Conservation (phyloP, 2,888 invertebrate genomes). For the Apamea monoglypha region DNA sequence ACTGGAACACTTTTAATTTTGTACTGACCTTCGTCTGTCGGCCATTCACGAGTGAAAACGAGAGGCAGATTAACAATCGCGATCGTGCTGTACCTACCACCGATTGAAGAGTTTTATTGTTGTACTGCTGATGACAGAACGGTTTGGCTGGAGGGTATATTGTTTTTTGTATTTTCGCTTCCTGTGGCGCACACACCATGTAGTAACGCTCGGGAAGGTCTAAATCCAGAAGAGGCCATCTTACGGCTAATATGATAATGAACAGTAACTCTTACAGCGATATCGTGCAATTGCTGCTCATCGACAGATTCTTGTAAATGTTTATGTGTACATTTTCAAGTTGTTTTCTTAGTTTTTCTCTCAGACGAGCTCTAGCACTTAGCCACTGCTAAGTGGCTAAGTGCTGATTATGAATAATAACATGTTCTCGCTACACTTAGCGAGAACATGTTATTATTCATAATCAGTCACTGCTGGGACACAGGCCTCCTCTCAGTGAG, state of each 20-base stretch:
- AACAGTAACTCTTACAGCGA: not conserved
- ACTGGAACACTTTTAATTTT: conserved; percentile 89
- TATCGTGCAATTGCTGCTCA: not conserved
- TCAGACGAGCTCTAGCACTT: not conserved
- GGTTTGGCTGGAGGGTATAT: not conserved
- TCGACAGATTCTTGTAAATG: not conserved
- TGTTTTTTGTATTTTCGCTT: not conserved
- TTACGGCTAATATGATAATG: not conserved
- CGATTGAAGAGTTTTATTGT: conserved; percentile 79
- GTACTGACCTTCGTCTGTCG: conserved; percentile 86
- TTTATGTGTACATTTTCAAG: not conserved
- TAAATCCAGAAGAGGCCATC: no score
- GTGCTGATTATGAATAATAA: no score
- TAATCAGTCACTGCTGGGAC: no score
- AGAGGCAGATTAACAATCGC: conserved; percentile 87
- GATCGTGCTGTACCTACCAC: conserved; percentile 82
- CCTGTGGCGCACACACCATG: not conserved
- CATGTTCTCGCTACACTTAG: no score
- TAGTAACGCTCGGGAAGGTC: not conserved
- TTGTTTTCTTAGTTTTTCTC: not conserved
- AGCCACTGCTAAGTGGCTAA: no score
- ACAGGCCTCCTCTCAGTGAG: no score
- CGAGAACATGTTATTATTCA: not conserved
- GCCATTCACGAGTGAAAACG: conserved; percentile 88
- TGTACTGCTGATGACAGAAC: conserved; percentile 66